Evolutionary conservation across 2,113 vertebrate genomes (phyloP).

Genomic region (Psettodes erumei): DNA sequence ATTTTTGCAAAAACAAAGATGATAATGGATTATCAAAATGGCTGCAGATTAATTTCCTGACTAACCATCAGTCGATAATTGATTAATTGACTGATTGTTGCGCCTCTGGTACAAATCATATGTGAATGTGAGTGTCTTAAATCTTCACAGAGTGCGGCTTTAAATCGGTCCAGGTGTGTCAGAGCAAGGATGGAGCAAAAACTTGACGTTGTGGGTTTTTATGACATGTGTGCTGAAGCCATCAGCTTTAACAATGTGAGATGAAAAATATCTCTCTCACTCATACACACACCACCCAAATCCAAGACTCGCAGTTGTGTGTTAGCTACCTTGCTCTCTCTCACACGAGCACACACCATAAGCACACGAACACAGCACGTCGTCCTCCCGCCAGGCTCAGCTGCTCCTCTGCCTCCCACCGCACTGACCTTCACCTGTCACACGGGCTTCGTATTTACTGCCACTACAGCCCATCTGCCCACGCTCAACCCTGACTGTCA

Average conservation of each 20-base stretch:
- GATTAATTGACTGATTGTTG: not conserved
- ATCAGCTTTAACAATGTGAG: conserved; percentile 9
- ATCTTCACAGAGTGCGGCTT: not conserved
- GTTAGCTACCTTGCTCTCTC: not conserved
- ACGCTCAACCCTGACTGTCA: conserved; percentile 66
- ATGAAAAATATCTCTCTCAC: not conserved
- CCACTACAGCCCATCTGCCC: conserved; percentile 69
- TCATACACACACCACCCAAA: not conserved
- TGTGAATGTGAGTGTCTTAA: not conserved
- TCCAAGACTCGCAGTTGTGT: not conserved
- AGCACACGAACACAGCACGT: conserved; percentile 16
- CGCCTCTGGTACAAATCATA: not conserved
- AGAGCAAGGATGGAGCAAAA: conserved; percentile 10
- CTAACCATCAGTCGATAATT: too few species aligned
- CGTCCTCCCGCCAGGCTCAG: conserved; percentile 31
- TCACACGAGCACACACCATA: conserved; percentile 9
- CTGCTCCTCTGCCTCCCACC: conserved; percentile 52
- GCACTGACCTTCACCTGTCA: conserved; percentile 78
- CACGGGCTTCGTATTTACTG: conserved; percentile 71
- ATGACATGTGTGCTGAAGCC: not conserved
- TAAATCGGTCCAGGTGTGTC: not conserved
- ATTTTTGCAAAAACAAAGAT: not conserved
- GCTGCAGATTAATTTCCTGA: not conserved
- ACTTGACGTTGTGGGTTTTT: not conserved
- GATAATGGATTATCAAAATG: not conserved